Base-by-base conservation (phyloP, 2,113 vertebrate species). In the Callospermophilus lateralis region DNA sequence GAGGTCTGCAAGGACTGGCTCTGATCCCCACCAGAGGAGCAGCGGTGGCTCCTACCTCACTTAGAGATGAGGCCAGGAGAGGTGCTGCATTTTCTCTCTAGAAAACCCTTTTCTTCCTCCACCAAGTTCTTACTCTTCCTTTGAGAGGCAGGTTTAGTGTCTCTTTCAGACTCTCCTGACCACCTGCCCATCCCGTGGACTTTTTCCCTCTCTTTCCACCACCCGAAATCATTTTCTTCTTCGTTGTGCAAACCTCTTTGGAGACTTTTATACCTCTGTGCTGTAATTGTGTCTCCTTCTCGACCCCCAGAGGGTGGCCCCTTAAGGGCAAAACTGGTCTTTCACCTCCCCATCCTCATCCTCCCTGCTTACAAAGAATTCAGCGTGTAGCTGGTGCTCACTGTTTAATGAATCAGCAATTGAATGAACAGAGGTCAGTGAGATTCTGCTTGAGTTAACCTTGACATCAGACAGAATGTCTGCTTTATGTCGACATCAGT, bases 251-350 rank as follows among this genome's bases (percentile, higher is more conserved):
- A 0, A 2, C 12, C 15, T 37, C 3, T 73, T 77, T 15, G 51
- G 53, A 80, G 95, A 58, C 6, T 0, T 10, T 1, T 2, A 1
- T 11, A 19, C 17, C 9, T 0, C 30, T 22, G 2, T 12, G 22
- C 28, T 42, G 19, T 17, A 9, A 28, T 0, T 30, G 9, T 19
- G 11, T 24, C 28, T 48, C 58, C 6, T 0, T 32, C 55, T 34
- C 55, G 11, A 8, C 76, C 37, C 12, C 0, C 10, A 16, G 2
- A 3, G 1, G 1, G 39, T 3, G 8, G n/a, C 11, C 42, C 1
- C 32, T 7, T 1, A 45, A 67, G 32, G 80, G 0, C 16, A 68
- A 12, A 68, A n/a, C 32, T n/a, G 22, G 0, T 28, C 34, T 39
- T 63, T 37, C 4, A 0, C 26, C 61, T 67, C 17, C 19, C 30